Evolutionary conservation across 2,888 invertebrate genomes (phyloP), one percentile per base, ranked within the genome.

Genomic region (Sclerodermus sp.): DNA sequence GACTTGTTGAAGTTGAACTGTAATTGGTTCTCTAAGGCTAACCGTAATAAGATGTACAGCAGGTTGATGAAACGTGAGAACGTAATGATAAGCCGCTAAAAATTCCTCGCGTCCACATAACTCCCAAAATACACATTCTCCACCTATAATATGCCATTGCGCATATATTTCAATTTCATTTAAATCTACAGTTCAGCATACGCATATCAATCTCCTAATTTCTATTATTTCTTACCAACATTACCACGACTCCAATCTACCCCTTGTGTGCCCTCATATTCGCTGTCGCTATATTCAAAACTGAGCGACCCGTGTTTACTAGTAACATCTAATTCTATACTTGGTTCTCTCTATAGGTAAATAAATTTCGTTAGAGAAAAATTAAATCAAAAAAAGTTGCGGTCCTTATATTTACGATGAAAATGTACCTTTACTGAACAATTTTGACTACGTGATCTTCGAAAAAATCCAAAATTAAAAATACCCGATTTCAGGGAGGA

Each of bases 21-120:
- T 82, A 8, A 87, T 80, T 5, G 87, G 81, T 66, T 89, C 88
- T 59, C 83, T 81, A 42, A 89, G 80, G 68, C 82, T 86, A 77
- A 88, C 87, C 43, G 88, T 81, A 52, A 90, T 82, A 29, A 87
- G 79, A 68, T 87, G 85, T 23, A 86, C 75, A 64, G 85, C 84
- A 42, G 79, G 74, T 57, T 74, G 75, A 49, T 77, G 70, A 49
- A 73, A 73, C 34, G 74, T 78, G 32, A 90, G 82, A 68, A 89
- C 88, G 67, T 88, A 87, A 73, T 90, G 89, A 76, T 89, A 90
- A 41, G 86, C 78, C 44, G 83, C 80, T 64, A 84, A 81, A 76
- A 88, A 90, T 36, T 85, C 85, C 71, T 88, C 88, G 61, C 88
- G 87, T 8, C 90, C 90, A 38, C 89, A 88, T 69, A 89, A 87